Percentiles rank a stretch among this genome's conserved stretches.
Evolutionary conservation across 2,888 invertebrate species (phyloP).

Genomic region (Pristionchus exspectatus): DNA sequence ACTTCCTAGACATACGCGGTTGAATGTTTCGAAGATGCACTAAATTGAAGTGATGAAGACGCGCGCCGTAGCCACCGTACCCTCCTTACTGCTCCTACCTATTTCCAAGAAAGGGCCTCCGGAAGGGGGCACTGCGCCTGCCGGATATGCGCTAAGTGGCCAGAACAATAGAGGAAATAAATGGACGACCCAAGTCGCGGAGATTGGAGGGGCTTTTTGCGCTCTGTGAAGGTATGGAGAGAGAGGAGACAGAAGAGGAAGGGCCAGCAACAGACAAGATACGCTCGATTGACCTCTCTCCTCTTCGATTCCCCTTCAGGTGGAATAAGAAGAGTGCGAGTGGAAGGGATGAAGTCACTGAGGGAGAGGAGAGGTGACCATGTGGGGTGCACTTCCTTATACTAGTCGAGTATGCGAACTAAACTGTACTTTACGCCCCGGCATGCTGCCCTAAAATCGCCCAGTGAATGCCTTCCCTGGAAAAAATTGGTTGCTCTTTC

Average conservation of each 20-base stretch:
- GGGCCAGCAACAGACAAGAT: neutral
- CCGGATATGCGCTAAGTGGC: slow-evolving; percentile 37
- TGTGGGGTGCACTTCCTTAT: neutral
- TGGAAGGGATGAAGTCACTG: slow-evolving; percentile 24
- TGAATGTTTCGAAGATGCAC: neutral
- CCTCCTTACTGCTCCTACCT: neutral
- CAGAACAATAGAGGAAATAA: slow-evolving; percentile 39
- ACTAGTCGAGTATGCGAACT: neutral
- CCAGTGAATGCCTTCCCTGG: too few relatives aligned
- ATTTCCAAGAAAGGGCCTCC: neutral
- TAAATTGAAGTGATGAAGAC: neutral
- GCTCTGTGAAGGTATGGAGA: slow-evolving; percentile 19
- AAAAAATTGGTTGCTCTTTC: too few relatives aligned
- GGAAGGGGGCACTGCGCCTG: neutral
- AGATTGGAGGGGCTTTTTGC: slow-evolving; percentile 11
- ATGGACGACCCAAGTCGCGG: slow-evolving; percentile 1
- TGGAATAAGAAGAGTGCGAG: slow-evolving; percentile 44
- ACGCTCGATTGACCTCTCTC: slow-evolving; percentile 35
- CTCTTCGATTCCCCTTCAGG: slow-evolving; percentile 12
- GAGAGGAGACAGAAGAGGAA: neutral
- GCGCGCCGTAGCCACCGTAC: neutral
- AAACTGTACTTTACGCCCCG: too few relatives aligned
- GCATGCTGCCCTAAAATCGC: too few relatives aligned
- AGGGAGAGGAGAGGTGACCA: neutral
- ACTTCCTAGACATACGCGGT: too few relatives aligned